Conservation (phyloP, 2,797 vertebrate species). For the Leucoraja ocellata region DNA sequence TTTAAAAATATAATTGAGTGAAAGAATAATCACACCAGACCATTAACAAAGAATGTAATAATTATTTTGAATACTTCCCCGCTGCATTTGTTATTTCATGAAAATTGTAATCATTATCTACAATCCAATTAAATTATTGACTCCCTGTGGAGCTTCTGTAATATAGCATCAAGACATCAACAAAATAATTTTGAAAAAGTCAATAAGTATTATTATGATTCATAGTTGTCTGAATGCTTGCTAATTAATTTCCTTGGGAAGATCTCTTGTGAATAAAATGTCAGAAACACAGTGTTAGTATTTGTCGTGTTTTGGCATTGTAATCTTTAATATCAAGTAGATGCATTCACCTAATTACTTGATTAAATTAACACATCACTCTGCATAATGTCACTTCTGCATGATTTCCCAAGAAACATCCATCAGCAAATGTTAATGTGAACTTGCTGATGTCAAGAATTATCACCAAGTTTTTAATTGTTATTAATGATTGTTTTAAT, state of each 20-base stretch:
- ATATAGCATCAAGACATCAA: conserved; percentile 15
- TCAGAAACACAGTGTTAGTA: background rate
- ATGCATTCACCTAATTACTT: conserved; percentile 3
- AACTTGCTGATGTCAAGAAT: conserved; percentile 12
- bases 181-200: conserved; percentile 20
- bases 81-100: conserved; percentile 12
- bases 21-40: background rate
- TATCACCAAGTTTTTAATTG: conserved; percentile 18
- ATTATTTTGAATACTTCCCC: conserved; percentile 4
- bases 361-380: conserved; percentile 20
- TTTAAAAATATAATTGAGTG: background rate
- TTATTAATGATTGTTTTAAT: background rate
- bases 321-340: conserved; percentile 30
- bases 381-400: conserved; percentile 9
- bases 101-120: background rate
- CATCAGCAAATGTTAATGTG: conserved; percentile 19
- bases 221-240: background rate
- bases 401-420: conserved; percentile 33
- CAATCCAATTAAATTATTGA: conserved; percentile 25
- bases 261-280: conserved; percentile 23
- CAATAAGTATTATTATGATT: conserved; percentile 34
- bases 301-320: conserved; percentile 20
- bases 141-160: background rate
- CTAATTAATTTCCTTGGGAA: conserved; percentile 5
- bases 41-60: conserved; percentile 9